Conservation (phyloP, 2,797 vertebrate genomes). For the Danio albolineatus region DNA sequence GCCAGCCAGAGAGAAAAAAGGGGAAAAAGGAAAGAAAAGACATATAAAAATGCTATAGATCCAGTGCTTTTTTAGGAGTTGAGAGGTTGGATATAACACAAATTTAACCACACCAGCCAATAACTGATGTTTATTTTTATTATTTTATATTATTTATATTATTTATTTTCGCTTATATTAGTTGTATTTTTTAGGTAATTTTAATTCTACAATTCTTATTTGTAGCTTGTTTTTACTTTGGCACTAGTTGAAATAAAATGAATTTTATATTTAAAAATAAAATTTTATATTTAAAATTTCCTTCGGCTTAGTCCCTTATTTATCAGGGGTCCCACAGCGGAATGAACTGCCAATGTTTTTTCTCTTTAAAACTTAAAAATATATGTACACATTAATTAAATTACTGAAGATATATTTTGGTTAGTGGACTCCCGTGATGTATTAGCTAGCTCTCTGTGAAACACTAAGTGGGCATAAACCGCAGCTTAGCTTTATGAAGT, state of each 20-base stretch:
- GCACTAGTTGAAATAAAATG: not conserved
- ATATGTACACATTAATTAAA: not conserved
- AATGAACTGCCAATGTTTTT: no score
- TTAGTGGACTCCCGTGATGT: not conserved
- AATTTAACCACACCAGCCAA: not conserved
- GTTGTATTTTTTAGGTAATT: not conserved
- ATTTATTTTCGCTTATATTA: not conserved
- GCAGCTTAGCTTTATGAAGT: constrained; percentile 31
- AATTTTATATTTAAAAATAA: no score
- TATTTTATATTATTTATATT: not conserved
- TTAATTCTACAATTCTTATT: not conserved
- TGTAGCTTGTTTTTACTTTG: not conserved
- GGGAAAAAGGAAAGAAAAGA: not conserved
- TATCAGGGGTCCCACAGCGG: no score
- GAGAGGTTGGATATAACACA: not conserved
- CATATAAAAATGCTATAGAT: constrained; percentile 1
- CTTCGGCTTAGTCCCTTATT: not conserved
- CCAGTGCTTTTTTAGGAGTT: not conserved
- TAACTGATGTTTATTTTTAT: no score
- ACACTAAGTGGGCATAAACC: not conserved
- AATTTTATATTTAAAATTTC: no score
- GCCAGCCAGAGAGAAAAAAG: constrained; percentile 45
- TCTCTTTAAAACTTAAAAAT: not conserved
- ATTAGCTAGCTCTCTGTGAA: not conserved
- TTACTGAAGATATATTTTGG: not conserved